phyloP scores from a whole-genome alignment of 2,797 vertebrate genomes.

The Urocyon cinereoargenteus region DNA sequence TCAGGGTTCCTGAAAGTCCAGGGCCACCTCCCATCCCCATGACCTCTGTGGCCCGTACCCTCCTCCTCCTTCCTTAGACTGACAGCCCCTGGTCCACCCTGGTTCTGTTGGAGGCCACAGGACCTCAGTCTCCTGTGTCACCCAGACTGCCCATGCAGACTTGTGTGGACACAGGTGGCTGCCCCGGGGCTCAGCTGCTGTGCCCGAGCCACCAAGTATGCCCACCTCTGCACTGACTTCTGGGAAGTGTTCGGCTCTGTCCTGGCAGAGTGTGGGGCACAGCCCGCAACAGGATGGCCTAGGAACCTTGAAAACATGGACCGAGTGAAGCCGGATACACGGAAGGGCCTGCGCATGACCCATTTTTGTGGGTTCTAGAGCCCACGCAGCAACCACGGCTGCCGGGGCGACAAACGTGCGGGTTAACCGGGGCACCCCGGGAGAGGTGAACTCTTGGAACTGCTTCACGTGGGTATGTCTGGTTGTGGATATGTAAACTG shows the following conservation, averaged over 20 bases:
- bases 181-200: not conserved
- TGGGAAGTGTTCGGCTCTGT: accelerated
- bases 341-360: accelerated
- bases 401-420: accelerated
- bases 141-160: no score
- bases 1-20: no score
- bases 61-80: not conserved
- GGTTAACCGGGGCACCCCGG: accelerated
- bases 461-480: accelerated
- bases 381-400: accelerated
- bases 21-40: accelerated
- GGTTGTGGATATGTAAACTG: not conserved
- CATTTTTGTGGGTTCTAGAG: accelerated
- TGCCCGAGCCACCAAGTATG: accelerated
- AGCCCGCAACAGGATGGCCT: not conserved
- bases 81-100: not conserved
- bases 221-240: accelerated
- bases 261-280: accelerated
- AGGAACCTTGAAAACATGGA: not conserved
- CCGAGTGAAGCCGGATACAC: no score
- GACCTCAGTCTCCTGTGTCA: not conserved
- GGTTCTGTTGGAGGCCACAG: accelerated
- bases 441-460: accelerated
- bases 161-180: accelerated
- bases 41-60: not conserved